These are phyloP conservation scores for Caenorhabditis japonica DNA, from an alignment of 2,888 invertebrate species.

Conservation along the genomic window DNA sequence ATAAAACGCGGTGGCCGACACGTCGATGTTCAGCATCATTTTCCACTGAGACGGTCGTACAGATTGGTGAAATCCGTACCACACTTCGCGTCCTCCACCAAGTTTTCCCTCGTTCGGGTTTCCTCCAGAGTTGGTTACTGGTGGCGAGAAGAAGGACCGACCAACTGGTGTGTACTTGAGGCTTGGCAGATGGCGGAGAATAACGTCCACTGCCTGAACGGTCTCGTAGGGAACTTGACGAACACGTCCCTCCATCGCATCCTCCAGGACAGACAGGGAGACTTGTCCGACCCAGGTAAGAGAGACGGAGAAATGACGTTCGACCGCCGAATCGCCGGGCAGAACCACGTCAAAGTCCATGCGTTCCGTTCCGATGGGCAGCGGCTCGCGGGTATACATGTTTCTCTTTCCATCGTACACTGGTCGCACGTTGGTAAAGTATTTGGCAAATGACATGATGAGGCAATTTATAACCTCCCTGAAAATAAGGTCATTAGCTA, in stretches of 20 bases:
- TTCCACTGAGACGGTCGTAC: slow-evolving; percentile 99
- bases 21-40: slow-evolving; percentile 97
- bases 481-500: slow-evolving; percentile 42
- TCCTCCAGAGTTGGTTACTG: slow-evolving; percentile 79
- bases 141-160: slow-evolving; percentile 97
- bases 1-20: slow-evolving; percentile 99
- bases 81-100: slow-evolving; percentile 82
- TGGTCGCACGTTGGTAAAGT: slow-evolving; percentile 80
- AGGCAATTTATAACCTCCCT: slow-evolving; percentile 75
- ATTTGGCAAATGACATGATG: slow-evolving; percentile 68
- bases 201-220: slow-evolving; percentile 93
- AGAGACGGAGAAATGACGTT: slow-evolving; percentile 94
- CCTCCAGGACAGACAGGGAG: slow-evolving; percentile 87
- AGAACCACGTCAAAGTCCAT: slow-evolving; percentile 83
- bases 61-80: slow-evolving; percentile 99
- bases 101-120: slow-evolving; percentile 85
- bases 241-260: slow-evolving; percentile 94
- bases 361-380: slow-evolving; percentile 95
- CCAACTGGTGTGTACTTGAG: slow-evolving; percentile 99
- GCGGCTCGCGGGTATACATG: slow-evolving; percentile 94
- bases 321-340: slow-evolving; percentile 94
- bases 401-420: slow-evolving; percentile 99
- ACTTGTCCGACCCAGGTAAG: slow-evolving; percentile 96
- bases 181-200: slow-evolving; percentile 97
- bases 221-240: slow-evolving; percentile 94